phyloP scores from a whole-genome alignment of 1,140 invertebrate genomes.

The Meloidogyne chitwoodi region DNA sequence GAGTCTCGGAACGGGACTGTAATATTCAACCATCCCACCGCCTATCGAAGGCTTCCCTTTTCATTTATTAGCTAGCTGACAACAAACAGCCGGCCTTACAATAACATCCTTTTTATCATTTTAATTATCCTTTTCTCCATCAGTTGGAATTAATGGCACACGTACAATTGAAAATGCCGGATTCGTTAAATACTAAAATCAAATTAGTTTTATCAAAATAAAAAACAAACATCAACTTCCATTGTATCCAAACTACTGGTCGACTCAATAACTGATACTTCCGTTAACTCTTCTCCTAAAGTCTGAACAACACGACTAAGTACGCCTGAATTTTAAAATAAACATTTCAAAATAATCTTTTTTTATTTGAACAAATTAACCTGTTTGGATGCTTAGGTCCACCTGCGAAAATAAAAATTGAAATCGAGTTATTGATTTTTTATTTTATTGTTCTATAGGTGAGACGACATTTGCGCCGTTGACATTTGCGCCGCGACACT shows the following conservation, averaged over 20 bases:
- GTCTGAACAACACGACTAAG: conserved; percentile 12
- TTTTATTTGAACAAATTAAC: neutral
- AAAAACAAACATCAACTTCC: neutral
- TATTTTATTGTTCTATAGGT: too few species aligned
- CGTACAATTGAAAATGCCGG: conserved; percentile 4
- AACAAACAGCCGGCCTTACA: too few species aligned
- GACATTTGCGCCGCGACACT: too few species aligned
- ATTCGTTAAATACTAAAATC: conserved; percentile 3
- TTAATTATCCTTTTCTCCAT: neutral
- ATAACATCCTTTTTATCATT: neutral
- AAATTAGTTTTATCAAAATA: neutral
- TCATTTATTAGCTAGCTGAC: too few species aligned
- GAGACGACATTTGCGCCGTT: too few species aligned
- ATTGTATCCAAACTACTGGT: neutral
- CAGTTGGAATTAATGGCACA: neutral
- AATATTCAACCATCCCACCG: too few species aligned
- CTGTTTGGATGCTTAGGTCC: conserved; percentile 10
- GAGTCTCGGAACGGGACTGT: too few species aligned
- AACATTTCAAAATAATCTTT: too few species aligned
- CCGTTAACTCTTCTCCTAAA: neutral
- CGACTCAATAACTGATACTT: neutral
- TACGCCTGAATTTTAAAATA: neutral
- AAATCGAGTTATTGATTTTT: too few species aligned
- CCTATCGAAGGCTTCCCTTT: too few species aligned
- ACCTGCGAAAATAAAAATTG: neutral